Percentiles rank a stretch among this genome's conserved stretches.
Evolutionary conservation across 2,797 vertebrate species (phyloP).

Genomic region (Acanthurus tractus): DNA sequence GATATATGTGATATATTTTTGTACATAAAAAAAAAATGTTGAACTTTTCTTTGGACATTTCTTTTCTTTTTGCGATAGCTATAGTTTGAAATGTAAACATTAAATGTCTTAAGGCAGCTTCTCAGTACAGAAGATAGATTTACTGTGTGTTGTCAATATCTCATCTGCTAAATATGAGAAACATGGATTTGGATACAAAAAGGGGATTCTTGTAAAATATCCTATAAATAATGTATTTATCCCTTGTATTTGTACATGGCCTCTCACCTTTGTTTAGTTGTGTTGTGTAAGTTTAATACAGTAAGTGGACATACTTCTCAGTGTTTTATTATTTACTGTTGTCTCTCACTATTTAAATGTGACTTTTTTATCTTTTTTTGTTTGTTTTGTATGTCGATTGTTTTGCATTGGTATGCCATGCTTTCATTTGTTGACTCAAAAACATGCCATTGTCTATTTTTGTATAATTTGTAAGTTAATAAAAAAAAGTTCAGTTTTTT

Average conservation of each 20-base stretch:
- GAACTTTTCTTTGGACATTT: constrained; percentile 87
- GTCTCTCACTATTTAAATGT: constrained; percentile 94
- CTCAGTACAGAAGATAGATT: constrained; percentile 87
- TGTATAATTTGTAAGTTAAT: constrained; percentile 99
- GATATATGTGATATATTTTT: constrained; percentile 94
- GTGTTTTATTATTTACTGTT: constrained; percentile 90
- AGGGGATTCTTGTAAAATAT: constrained; percentile 95
- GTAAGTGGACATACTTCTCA: constrained; percentile 91
- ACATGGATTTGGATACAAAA: constrained; percentile 88
- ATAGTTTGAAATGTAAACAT: constrained; percentile 94
- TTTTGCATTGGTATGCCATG: constrained; percentile 90
- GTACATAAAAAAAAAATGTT: constrained; percentile 92
- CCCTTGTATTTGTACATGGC: constrained; percentile 97
- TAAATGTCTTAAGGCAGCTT: constrained; percentile 95
- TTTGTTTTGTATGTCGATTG: constrained; percentile 71
- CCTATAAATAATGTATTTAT: constrained; percentile 99
- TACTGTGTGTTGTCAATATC: constrained; percentile 88
- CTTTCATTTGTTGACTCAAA: constrained; percentile 90
- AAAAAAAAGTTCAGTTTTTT: constrained; percentile 66
- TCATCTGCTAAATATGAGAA: constrained; percentile 92
- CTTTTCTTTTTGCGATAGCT: constrained; percentile 80
- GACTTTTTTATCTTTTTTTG: constrained; percentile 89
- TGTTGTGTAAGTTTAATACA: constrained; percentile 93
- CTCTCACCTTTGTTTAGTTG: constrained; percentile 89
- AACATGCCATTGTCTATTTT: constrained; percentile 97